A percentile compares a stretch with the other conserved stretches of the same genome.
phyloP scores from a whole-genome alignment of 2,888 invertebrate genomes.

The Amphipoea lucens region DNA sequence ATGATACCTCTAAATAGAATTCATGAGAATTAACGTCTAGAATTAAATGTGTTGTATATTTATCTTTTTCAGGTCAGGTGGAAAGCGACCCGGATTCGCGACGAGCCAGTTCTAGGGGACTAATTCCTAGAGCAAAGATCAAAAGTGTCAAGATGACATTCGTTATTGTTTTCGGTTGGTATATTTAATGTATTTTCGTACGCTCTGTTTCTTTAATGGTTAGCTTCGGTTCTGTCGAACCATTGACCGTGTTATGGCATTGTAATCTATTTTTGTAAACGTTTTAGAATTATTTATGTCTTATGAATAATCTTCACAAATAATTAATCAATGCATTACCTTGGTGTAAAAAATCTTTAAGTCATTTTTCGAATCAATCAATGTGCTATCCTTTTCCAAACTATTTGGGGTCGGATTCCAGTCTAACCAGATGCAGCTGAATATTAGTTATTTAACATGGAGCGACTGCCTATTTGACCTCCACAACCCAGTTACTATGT shows the following conservation, averaged over 20 bases:
- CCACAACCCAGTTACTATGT: background rate
- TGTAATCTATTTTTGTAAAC: slow-evolving; percentile 25
- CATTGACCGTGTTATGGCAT: slow-evolving; percentile 32
- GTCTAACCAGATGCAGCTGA: background rate
- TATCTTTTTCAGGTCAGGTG: slow-evolving; percentile 81
- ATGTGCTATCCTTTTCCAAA: background rate
- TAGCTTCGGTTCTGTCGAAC: background rate
- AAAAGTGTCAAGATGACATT: slow-evolving; percentile 99
- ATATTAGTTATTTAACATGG: background rate
- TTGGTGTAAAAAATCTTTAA: background rate
- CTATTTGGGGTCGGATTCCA: background rate
- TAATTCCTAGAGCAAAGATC: slow-evolving; percentile 98
- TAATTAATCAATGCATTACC: background rate
- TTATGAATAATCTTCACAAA: slow-evolving; percentile 10
- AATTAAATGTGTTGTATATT: slow-evolving; percentile 46
- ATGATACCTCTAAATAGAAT: slow-evolving; percentile 62
- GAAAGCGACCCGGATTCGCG: slow-evolving; percentile 91
- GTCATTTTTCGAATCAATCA: background rate
- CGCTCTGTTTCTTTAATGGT: slow-evolving; percentile 36
- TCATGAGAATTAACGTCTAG: slow-evolving; percentile 44
- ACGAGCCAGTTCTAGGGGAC: slow-evolving; percentile 96
- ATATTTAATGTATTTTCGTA: slow-evolving; percentile 51
- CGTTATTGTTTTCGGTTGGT: slow-evolving; percentile 97
- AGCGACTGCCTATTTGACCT: background rate
- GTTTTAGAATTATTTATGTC: slow-evolving; percentile 10